A percentile compares a stretch with the other conserved stretches of the same genome.
Evolutionary conservation across 2,888 invertebrate genomes (phyloP).

Genomic region (Gymnoscelis rufifasciata): DNA sequence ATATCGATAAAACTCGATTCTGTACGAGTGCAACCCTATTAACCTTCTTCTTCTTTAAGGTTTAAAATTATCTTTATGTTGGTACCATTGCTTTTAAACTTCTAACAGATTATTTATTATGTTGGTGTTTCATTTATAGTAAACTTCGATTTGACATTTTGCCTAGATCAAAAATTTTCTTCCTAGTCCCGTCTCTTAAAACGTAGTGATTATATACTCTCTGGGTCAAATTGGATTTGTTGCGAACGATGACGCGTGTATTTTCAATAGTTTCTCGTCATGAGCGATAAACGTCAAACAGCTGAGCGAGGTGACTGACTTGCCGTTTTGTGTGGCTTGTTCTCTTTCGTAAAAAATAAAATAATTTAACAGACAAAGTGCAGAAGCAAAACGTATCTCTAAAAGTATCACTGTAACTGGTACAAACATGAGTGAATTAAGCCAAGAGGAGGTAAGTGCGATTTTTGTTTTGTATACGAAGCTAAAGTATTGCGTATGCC

Average conservation of each 20-base stretch:
- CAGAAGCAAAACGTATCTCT: constrained; percentile 40
- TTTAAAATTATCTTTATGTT: no score
- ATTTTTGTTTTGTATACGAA: constrained; percentile 62
- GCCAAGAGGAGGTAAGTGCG: constrained; percentile 90
- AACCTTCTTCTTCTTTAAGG: no score
- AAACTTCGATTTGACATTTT: no score
- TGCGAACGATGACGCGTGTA: constrained; percentile 71
- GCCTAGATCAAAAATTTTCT: no score
- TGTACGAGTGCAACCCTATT: no score
- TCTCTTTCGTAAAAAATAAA: constrained; percentile 56
- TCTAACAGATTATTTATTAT: no score
- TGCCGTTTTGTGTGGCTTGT: constrained; percentile 68
- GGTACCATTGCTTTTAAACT: no score
- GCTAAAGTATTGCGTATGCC: constrained; percentile 68
- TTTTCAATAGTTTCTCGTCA: constrained; percentile 77
- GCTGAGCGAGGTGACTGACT: constrained; percentile 77
- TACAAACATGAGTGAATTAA: constrained; percentile 87
- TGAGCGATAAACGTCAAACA: constrained; percentile 71
- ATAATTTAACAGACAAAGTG: constrained; percentile 51
- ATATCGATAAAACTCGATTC: no score
- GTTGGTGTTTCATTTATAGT: no score
- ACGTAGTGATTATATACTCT: no score
- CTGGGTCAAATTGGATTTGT: constrained; percentile 18
- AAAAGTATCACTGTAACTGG: constrained; percentile 39
- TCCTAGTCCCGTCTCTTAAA: no score